phyloP scores from a whole-genome alignment of 2,113 vertebrate genomes.

The Myotis yumanensis region DNA sequence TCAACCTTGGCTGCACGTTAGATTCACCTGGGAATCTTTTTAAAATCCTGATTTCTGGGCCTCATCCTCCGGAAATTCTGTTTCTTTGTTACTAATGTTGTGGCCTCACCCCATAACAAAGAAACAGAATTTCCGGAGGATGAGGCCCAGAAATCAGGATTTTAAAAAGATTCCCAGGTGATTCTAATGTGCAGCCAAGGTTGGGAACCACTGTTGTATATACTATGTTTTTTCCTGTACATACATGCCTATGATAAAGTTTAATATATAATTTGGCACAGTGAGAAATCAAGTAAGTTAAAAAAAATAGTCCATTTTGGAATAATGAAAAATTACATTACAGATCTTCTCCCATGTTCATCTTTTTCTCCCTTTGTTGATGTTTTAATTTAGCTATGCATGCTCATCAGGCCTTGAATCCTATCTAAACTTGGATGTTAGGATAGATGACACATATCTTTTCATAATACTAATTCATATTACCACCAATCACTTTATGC shows the following conservation, averaged over 20 bases:
- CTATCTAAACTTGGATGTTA: neutral
- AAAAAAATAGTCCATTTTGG: neutral
- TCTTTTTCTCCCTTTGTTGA: neutral
- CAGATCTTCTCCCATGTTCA: neutral
- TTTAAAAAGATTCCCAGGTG: too few relatives aligned
- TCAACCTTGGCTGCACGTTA: too few relatives aligned
- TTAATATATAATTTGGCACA: neutral
- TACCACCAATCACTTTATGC: neutral
- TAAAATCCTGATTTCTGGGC: too few relatives aligned
- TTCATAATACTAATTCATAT: neutral
- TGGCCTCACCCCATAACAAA: too few relatives aligned
- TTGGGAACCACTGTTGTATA: neutral
- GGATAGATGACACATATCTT: neutral
- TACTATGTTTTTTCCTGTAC: neutral
- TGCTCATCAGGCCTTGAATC: neutral
- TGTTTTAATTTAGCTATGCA: conserved; percentile 10
- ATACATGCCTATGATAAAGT: neutral
- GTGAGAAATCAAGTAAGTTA: neutral
- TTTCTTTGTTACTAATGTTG: too few relatives aligned
- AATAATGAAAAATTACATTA: neutral
- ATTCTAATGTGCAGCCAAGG: too few relatives aligned
- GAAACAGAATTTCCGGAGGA: too few relatives aligned
- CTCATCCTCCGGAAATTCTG: too few relatives aligned
- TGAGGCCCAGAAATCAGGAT: too few relatives aligned
- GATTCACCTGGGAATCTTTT: too few relatives aligned